Evolutionary conservation across 2,888 invertebrate species (phyloP).

Genomic region (Nemotelus pantherinus): DNA sequence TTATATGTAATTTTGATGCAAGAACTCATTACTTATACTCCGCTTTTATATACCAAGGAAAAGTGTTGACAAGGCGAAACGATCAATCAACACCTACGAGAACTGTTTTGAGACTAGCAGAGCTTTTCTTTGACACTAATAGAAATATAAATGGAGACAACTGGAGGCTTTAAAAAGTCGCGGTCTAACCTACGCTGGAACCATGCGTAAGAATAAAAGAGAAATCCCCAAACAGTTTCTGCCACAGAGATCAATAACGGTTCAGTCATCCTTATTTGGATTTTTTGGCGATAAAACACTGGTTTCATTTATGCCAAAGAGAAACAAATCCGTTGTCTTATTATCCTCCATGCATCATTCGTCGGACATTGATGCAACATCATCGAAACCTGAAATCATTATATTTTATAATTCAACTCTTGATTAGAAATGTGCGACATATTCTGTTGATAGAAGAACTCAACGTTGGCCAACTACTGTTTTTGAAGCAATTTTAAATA

Average conservation of each 20-base stretch:
- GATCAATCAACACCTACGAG: neutral
- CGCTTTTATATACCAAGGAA: conserved; percentile 4
- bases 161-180: too few relatives aligned
- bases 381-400: conserved; percentile 16
- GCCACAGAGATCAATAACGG: too few relatives aligned
- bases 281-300: too few relatives aligned
- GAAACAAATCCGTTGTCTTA: conserved; percentile 13
- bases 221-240: too few relatives aligned
- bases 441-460: conserved; percentile 16
- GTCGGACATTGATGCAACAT: neutral
- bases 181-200: too few relatives aligned
- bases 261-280: too few relatives aligned
- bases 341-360: conserved; percentile 19
- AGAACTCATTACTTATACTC: neutral
- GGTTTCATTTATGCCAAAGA: conserved; percentile 17
- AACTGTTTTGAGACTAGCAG: neutral
- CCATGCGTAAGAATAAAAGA: too few relatives aligned
- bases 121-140: neutral
- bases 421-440: conserved; percentile 21
- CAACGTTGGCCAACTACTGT: conserved; percentile 9
- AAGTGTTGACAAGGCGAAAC: neutral
- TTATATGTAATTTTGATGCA: neutral
- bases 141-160: too few relatives aligned
- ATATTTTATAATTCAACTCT: conserved; percentile 20
- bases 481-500: neutral